Conservation (phyloP, 2,888 invertebrate genomes). For the Linnaemya tessellans region DNA sequence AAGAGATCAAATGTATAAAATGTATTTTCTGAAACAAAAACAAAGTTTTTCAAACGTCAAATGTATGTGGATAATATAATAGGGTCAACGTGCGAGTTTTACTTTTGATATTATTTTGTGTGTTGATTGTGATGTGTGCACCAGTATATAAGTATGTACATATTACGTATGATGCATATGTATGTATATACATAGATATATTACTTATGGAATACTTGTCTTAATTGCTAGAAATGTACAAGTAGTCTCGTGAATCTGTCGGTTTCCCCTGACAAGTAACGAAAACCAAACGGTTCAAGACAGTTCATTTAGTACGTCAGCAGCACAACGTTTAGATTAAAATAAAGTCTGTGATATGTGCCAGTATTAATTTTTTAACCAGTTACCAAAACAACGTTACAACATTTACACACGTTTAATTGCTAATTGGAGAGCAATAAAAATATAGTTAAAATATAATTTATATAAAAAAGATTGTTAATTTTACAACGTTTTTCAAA, state of each 20-base stretch:
- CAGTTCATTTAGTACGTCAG: constrained; percentile 51
- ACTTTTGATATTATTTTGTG: neutral
- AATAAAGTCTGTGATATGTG: neutral
- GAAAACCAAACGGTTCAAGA: constrained; percentile 26
- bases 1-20: constrained; percentile 7
- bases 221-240: constrained; percentile 24
- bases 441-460: too few species aligned
- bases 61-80: too few species aligned
- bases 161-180: neutral
- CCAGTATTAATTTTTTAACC: constrained; percentile 5
- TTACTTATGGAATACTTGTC: constrained; percentile 8
- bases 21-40: constrained; percentile 20
- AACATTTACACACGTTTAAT: neutral
- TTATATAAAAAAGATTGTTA: too few species aligned
- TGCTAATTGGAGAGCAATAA: too few species aligned
- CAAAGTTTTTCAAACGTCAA: neutral
- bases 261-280: neutral
- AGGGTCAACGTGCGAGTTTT: neutral
- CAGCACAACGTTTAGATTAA: constrained; percentile 7
- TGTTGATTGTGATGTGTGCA: neutral
- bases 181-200: neutral
- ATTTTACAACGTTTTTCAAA: constrained; percentile 41
- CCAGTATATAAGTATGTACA: neutral
- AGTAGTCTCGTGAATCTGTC: constrained; percentile 2
- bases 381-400: constrained; percentile 3